Conservation (phyloP, 2,888 invertebrate genomes). For the Brachylomia viminalis region DNA sequence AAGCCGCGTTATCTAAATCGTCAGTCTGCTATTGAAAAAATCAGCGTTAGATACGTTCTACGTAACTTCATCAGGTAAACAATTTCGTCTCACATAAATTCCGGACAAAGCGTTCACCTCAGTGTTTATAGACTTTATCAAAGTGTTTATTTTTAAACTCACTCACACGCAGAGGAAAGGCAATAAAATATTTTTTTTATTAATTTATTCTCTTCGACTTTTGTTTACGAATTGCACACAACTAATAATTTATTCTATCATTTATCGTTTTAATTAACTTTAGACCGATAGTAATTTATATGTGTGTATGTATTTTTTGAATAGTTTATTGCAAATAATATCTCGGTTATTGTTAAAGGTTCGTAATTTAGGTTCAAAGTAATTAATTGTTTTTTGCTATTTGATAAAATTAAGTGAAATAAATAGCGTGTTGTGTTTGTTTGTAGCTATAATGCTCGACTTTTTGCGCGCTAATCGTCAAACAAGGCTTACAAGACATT, state of each 20-base stretch:
- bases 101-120: constrained; percentile 75
- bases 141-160: constrained; percentile 75
- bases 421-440: constrained; percentile 52
- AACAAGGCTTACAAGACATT: constrained; percentile 28
- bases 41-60: constrained; percentile 50
- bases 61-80: constrained; percentile 67
- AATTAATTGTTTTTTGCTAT: constrained; percentile 73
- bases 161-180: constrained; percentile 69
- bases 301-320: constrained; percentile 68
- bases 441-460: constrained; percentile 22
- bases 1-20: constrained; percentile 43
- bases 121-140: constrained; percentile 79
- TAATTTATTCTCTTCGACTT: constrained; percentile 79
- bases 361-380: constrained; percentile 70
- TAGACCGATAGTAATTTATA: constrained; percentile 68
- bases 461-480: constrained; percentile 45
- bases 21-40: constrained; percentile 52
- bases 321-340: constrained; percentile 75
- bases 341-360: constrained; percentile 68
- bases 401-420: constrained; percentile 61
- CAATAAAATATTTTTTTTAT: constrained; percentile 79
- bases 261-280: constrained; percentile 79
- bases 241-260: constrained; percentile 62
- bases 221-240: constrained; percentile 78
- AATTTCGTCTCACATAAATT: constrained; percentile 68